These are phyloP conservation scores for Onychomys leucogaster DNA, from an alignment of 2,797 vertebrate species.

Conservation along the genomic window DNA sequence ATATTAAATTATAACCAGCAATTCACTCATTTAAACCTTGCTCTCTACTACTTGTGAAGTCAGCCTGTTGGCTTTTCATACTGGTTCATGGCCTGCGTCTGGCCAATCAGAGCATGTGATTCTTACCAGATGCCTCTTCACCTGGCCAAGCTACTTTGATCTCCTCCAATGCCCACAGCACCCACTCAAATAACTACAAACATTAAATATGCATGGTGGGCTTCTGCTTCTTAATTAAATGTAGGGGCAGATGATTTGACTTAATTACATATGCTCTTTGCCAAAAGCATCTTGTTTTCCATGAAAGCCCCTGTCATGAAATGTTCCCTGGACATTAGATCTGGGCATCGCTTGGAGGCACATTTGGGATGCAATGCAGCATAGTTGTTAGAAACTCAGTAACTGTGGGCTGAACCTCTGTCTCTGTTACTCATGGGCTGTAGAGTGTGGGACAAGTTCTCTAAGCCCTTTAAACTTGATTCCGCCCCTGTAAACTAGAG, in stretches of 20 bases:
- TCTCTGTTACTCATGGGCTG: neutral
- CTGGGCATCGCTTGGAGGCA: conserved; percentile 22
- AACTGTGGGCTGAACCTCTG: neutral
- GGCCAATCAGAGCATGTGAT: neutral
- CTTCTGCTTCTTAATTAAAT: conserved; percentile 7
- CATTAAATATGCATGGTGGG: conserved; percentile 5
- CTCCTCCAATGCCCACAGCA: neutral
- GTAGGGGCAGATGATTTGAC: neutral
- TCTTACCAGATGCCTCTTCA: neutral
- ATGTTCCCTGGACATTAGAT: neutral
- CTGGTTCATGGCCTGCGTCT: neutral
- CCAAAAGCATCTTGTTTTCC: conserved; percentile 51
- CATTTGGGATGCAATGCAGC: neutral
- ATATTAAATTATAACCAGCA: neutral
- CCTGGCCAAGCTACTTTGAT: neutral
- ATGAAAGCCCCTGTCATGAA: neutral
- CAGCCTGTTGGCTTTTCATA: neutral
- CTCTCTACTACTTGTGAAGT: neutral
- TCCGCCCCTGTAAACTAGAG: conserved; percentile 10
- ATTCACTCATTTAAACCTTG: conserved; percentile 39
- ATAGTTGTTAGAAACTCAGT: conserved; percentile 12
- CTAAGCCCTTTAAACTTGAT: conserved; percentile 2
- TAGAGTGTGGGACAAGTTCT: conserved; percentile 9
- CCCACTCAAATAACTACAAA: neutral
- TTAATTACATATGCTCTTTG: conserved; percentile 32